Percentiles rank a stretch among this genome's conserved stretches.
Conservation (phyloP, 2,888 invertebrate species). For the Heliconius aoede region DNA sequence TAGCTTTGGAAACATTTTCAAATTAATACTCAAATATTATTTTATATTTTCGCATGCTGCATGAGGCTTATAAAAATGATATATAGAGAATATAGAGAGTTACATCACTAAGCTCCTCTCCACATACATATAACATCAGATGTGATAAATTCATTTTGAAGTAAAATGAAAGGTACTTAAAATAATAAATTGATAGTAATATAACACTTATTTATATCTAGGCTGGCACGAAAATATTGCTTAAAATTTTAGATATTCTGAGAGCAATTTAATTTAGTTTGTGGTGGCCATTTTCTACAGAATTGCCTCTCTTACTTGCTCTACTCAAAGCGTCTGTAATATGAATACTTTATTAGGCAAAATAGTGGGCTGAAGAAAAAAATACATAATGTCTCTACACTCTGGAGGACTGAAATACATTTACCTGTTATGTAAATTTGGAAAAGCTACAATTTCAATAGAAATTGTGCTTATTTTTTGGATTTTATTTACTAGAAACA, state of each 20-base stretch:
- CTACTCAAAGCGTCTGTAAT: constrained; percentile 13
- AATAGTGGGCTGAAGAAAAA: constrained; percentile 27
- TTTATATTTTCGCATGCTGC: neutral
- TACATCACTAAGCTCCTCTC: neutral
- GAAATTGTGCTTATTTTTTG: constrained; percentile 17
- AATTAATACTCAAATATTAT: neutral
- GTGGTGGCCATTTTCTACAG: constrained; percentile 3
- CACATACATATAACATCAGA: neutral
- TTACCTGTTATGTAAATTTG: constrained; percentile 30
- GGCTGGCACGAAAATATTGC: neutral
- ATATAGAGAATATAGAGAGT: too few relatives aligned
- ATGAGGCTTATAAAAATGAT: too few relatives aligned
- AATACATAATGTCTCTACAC: constrained; percentile 27
- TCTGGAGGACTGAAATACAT: constrained; percentile 34
- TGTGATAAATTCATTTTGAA: too few relatives aligned
- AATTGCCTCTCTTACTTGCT: neutral
- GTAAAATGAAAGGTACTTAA: neutral
- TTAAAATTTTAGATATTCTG: constrained; percentile 3
- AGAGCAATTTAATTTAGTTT: constrained; percentile 8
- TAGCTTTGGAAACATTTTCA: neutral
- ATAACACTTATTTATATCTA: neutral
- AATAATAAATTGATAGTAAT: neutral
- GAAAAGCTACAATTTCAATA: constrained; percentile 30
- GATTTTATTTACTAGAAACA: constrained; percentile 7
- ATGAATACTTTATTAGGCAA: constrained; percentile 33